A percentile compares a stretch with the other conserved stretches of the same genome.
These are phyloP conservation scores for Parazoanthus darwini DNA, from an alignment of 92 coral and sea anemone species.

Conservation along the genomic window DNA sequence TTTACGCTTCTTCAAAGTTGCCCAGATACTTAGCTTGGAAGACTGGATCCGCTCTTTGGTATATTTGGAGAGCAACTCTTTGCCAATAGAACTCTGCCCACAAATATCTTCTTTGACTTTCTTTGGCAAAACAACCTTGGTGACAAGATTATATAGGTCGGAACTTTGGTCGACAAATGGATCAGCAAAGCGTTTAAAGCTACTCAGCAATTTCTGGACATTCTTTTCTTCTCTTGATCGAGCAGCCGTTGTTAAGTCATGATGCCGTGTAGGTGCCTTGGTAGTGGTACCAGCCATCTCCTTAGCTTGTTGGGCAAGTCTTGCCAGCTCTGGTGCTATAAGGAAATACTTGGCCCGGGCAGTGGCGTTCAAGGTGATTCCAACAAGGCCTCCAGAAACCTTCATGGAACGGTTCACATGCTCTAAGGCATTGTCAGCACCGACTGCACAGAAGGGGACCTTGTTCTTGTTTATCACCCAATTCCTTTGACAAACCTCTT, in stretches of 20 bases:
- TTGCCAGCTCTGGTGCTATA: conserved; percentile 36
- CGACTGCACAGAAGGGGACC: conserved; percentile 31
- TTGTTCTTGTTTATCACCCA: no score
- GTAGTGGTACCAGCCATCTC: conserved; percentile 29
- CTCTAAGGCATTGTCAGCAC: conserved; percentile 51
- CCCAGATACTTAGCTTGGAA: no score
- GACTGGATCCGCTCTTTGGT: no score
- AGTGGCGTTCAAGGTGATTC: conserved; percentile 58
- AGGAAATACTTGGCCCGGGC: conserved; percentile 52
- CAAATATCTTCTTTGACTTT: conserved; percentile 40
- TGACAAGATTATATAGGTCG: conserved; percentile 10
- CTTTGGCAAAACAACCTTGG: no score
- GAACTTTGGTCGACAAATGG: conserved; percentile 45
- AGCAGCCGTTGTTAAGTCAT: conserved; percentile 19
- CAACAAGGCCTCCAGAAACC: conserved; percentile 54
- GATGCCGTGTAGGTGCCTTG: conserved; percentile 1
- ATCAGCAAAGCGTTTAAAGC: not conserved
- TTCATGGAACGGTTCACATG: conserved; percentile 60
- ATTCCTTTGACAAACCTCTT: no score
- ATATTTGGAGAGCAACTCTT: not conserved
- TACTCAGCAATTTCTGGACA: not conserved
- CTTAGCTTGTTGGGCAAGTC: conserved; percentile 58
- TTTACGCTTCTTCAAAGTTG: no score
- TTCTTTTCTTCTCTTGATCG: conserved; percentile 28
- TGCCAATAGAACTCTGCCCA: conserved; percentile 35